A percentile compares a stretch with the other conserved stretches of the same genome.
phyloP scores from a whole-genome alignment of 2,888 invertebrate genomes.

The Drosophila kanekoi region DNA sequence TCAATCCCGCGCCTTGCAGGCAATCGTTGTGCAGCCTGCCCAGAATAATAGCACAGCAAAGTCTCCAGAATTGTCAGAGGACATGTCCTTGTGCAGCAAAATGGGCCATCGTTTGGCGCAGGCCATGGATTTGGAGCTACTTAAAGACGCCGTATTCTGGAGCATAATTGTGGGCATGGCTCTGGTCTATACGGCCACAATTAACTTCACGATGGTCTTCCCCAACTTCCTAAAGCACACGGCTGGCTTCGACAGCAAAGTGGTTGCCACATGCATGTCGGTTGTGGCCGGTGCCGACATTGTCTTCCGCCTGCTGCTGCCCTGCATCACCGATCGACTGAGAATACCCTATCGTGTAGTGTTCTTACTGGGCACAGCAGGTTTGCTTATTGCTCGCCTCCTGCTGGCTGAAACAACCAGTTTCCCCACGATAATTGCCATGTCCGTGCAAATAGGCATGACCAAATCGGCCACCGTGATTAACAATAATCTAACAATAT shows the following conservation, averaged over 20 bases:
- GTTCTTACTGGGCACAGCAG: conserved; percentile 87
- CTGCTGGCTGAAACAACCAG: conserved; percentile 87
- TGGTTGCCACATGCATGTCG: conserved; percentile 90
- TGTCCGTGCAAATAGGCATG: conserved; percentile 89
- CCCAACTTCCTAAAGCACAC: conserved; percentile 87
- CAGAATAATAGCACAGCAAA: conserved; percentile 7
- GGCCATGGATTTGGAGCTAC: conserved; percentile 88
- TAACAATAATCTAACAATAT: conserved; percentile 89
- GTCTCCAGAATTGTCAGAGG: background rate
- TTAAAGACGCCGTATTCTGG: conserved; percentile 88
- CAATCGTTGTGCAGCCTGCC: conserved; percentile 46
- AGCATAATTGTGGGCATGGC: conserved; percentile 89
- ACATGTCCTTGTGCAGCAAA: conserved; percentile 62
- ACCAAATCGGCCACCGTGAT: conserved; percentile 91
- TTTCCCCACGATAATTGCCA: conserved; percentile 86
- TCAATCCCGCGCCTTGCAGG: conserved; percentile 35
- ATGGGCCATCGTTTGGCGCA: conserved; percentile 82
- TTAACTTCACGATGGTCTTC: conserved; percentile 90
- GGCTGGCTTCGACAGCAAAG: conserved; percentile 84
- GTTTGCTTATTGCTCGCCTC: conserved; percentile 86
- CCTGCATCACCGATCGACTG: conserved; percentile 88
- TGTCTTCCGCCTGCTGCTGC: conserved; percentile 88
- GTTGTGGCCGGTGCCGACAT: conserved; percentile 89
- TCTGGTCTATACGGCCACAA: conserved; percentile 88
- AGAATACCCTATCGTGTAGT: conserved; percentile 88